A percentile compares a stretch with the other conserved stretches of the same genome.
phyloP scores from a whole-genome alignment of 2,797 vertebrate genomes.

The Smutsia temminckii region DNA sequence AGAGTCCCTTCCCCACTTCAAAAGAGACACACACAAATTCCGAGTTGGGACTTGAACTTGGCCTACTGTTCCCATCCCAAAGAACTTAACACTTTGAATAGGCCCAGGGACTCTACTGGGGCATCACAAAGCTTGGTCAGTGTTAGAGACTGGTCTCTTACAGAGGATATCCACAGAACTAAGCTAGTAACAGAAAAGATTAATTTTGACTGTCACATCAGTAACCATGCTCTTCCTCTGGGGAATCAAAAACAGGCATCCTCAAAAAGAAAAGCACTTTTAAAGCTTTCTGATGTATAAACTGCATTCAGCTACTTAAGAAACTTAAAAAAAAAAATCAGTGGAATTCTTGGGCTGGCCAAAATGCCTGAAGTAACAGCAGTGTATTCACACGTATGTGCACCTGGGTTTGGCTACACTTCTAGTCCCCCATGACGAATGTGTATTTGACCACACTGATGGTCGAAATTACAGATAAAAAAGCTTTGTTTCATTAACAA shows the following conservation, averaged over 20 bases:
- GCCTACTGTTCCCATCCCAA: constrained; percentile 40
- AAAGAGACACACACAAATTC: constrained; percentile 72
- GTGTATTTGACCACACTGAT: not conserved
- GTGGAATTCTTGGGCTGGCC: not conserved
- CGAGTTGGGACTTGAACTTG: constrained; percentile 67
- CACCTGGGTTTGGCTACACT: not conserved
- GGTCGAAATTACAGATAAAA: not conserved
- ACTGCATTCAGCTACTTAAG: not conserved
- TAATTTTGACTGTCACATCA: not conserved
- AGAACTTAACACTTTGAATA: constrained; percentile 10
- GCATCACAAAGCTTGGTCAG: not conserved
- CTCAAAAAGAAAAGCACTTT: constrained; percentile 18
- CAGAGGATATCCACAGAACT: not conserved
- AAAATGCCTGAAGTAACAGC: not conserved
- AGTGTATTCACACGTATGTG: not conserved
- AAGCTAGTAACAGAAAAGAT: not conserved
- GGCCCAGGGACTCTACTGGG: not conserved
- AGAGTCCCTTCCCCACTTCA: constrained; percentile 66
- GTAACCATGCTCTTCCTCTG: not conserved
- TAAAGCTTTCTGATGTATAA: not conserved
- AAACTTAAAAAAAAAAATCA: no score
- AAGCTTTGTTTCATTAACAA: not conserved
- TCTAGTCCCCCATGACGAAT: not conserved
- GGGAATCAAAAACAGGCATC: not conserved
- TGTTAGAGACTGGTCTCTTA: not conserved